Evolutionary conservation across 2,888 invertebrate species (phyloP), one percentile per base, ranked within the genome.

Genomic region (Tetragonula carbonaria): DNA sequence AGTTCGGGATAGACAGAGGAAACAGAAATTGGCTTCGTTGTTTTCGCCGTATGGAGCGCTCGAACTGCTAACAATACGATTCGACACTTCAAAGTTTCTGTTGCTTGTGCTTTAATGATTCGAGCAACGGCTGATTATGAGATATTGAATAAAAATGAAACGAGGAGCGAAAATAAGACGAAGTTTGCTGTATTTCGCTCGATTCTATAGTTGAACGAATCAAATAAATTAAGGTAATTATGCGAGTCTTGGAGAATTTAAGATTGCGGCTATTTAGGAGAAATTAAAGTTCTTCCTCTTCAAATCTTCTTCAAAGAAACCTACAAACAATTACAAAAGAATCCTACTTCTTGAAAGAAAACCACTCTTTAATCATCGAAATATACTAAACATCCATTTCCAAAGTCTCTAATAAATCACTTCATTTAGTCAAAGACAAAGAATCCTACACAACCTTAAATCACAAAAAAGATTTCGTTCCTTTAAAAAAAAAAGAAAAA

Each of bases 11-110:
- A 28, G 23, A 18, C 62, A 59, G 16, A 0, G 23, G 28, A 16
- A 38, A 4, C 6, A 33, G 51, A 70, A 62, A 51, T 62, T 62
- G 33, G 70, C 14, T 23, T 38, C 16, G 23, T 38, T 63, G 62
- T 38, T 71, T 45, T 14, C 11, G 18, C 2, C 14, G 51, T 23
- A 21, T 2, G 14, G 8, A 18, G 1, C 59, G 21, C 71, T 77
- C 18, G 16, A 63, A 70, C 62, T 71, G 38, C 21, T 70, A 75
- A 75, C 75, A 67, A 75, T 50, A 28, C 21, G 45, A 21, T 11
- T 28, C 75, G 57, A 67, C 45, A 67, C 38, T 67, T 75, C 2
- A 57, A 57, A 67, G 51, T 63, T 50, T 28, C 14, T 67, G 74
- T 23, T 55, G n/a, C 45, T 75, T 67, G 2, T 8, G 14, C 45